A percentile compares a stretch with the other conserved stretches of the same genome.
These are phyloP conservation scores for Odontophorus gujanensis DNA, from an alignment of 2,113 vertebrate genomes.

Conservation along the genomic window DNA sequence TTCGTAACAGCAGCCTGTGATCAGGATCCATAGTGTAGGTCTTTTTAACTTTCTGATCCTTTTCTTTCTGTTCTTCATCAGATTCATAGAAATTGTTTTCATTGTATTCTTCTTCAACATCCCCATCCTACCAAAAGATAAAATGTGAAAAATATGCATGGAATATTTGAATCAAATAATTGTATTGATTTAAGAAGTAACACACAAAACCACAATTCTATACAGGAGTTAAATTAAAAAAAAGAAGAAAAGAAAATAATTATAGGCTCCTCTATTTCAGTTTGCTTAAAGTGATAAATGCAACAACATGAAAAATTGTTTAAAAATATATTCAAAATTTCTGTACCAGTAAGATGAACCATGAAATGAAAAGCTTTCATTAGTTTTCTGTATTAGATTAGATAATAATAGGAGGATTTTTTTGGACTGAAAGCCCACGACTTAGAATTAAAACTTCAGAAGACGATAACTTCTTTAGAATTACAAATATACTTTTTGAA, in stretches of 20 bases:
- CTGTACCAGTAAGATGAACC: neutral
- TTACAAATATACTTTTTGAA: neutral
- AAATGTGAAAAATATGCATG: neutral
- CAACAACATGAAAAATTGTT: rapidly evolving
- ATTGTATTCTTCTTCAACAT: conserved; percentile 79
- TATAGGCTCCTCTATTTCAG: neutral
- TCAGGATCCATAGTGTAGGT: conserved; percentile 94
- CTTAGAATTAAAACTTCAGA: neutral
- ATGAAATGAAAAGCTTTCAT: neutral
- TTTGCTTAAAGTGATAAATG: neutral
- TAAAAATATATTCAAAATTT: neutral
- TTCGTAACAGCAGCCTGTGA: conserved; percentile 91
- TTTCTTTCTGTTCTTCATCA: conserved; percentile 85
- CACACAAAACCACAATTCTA: neutral
- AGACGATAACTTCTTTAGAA: neutral
- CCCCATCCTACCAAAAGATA: conserved; percentile 78
- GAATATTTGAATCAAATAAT: neutral
- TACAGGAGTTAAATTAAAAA: neutral
- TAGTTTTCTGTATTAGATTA: neutral
- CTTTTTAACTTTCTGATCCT: conserved; percentile 55
- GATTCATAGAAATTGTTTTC: conserved; percentile 91
- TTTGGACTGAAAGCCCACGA: neutral
- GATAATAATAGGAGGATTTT: neutral
- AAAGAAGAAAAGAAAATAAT: neutral
- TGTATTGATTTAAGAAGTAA: neutral